Conservation (phyloP, 2,888 invertebrate species). For the Pheosia tremula region DNA sequence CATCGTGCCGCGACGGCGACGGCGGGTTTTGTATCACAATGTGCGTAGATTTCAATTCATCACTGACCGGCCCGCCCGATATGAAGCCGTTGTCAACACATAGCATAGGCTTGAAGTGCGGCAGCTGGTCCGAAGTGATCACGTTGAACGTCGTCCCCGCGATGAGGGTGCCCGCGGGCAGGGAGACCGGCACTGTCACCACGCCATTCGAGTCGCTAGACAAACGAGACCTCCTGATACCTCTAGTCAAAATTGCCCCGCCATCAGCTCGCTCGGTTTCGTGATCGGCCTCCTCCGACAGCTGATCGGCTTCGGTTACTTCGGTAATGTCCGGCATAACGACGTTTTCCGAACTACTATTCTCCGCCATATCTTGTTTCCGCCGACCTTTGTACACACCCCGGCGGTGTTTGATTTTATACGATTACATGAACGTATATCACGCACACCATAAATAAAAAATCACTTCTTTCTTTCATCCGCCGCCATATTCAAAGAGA, state of each 20-base stretch:
- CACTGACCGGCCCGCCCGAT: constrained; percentile 85
- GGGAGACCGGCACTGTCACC: constrained; percentile 85
- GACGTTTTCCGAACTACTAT: constrained; percentile 85
- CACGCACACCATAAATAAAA: constrained; percentile 32
- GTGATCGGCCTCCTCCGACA: constrained; percentile 86
- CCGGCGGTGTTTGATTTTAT: constrained; percentile 48
- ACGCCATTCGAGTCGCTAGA: constrained; percentile 70
- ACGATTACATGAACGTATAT: constrained; percentile 43
- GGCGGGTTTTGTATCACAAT: constrained; percentile 86
- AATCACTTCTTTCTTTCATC: constrained; percentile 42
- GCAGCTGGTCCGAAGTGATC: constrained; percentile 92
- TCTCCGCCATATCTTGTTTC: constrained; percentile 46
- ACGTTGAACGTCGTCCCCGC: constrained; percentile 93
- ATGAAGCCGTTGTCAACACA: constrained; percentile 94
- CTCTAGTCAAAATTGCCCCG: constrained; percentile 65
- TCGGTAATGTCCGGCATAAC: constrained; percentile 89
- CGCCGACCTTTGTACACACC: constrained; percentile 35
- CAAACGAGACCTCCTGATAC: constrained; percentile 61
- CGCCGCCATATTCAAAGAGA: constrained; percentile 66
- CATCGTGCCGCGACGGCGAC: constrained; percentile 66
- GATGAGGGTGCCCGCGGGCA: constrained; percentile 92
- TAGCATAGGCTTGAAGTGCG: constrained; percentile 93
- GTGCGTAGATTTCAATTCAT: constrained; percentile 87
- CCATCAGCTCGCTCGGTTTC: constrained; percentile 81
- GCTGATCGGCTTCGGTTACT: constrained; percentile 84